Conservation (phyloP, 2,797 vertebrate species). For the Miichthys miiuy region DNA sequence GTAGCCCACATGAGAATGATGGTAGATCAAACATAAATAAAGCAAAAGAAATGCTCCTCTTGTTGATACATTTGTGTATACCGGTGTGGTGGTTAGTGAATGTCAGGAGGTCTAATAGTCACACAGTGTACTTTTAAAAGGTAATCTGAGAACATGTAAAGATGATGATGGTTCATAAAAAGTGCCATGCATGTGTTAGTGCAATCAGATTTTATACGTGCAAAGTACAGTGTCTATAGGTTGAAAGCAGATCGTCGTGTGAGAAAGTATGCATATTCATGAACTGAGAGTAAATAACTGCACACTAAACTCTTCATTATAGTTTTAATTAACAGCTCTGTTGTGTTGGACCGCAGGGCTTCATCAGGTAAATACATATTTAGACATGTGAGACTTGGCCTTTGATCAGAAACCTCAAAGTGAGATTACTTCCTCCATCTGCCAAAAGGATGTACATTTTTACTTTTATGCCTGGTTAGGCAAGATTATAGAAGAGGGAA, state of each 20-base stretch:
- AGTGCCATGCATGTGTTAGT: not conserved
- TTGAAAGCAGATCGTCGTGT: not conserved
- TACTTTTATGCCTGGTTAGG: not conserved
- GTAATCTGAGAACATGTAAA: not conserved
- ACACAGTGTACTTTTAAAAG: not conserved
- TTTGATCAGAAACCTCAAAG: not conserved
- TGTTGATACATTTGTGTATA: not conserved
- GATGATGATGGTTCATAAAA: not conserved
- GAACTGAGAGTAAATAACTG: not conserved
- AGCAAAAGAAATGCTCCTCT: not conserved
- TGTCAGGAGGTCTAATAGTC: not conserved
- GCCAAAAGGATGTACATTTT: not conserved
- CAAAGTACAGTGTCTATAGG: not conserved
- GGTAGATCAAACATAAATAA: slow-evolving; percentile 7
- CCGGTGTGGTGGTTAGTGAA: not conserved
- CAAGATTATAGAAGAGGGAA: not conserved
- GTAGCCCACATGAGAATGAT: not conserved
- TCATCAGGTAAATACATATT: not conserved
- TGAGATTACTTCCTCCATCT: not conserved
- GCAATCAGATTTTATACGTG: too few relatives aligned
- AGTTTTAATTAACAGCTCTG: not conserved
- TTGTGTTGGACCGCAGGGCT: slow-evolving; percentile 2
- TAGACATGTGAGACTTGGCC: not conserved
- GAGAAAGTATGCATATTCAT: not conserved
- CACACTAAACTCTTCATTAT: not conserved